phyloP scores from a whole-genome alignment of 1,140 invertebrate species.

The Nylanderia fulva region DNA sequence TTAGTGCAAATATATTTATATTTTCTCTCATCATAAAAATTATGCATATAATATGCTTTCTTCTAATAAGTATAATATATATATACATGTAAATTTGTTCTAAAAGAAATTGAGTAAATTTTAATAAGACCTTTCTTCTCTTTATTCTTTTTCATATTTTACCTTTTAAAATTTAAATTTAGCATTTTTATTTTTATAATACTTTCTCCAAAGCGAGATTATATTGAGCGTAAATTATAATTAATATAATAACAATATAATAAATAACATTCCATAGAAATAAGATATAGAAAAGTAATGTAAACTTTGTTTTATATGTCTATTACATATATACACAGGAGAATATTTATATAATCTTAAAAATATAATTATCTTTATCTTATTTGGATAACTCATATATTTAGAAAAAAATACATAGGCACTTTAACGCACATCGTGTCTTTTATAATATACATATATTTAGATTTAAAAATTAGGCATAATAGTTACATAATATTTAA shows the following conservation, averaged over 20 bases:
- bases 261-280: constrained; percentile 2
- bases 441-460: constrained; percentile 31
- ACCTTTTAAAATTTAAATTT: too few relatives aligned
- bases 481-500: not conserved
- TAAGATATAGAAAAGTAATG: not conserved
- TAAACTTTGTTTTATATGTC: not conserved
- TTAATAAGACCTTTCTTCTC: too few relatives aligned
- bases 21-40: too few relatives aligned
- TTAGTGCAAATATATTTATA: too few relatives aligned
- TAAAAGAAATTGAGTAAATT: too few relatives aligned
- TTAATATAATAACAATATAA: not conserved
- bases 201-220: not conserved
- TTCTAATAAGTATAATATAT: too few relatives aligned
- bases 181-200: not conserved
- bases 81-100: too few relatives aligned
- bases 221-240: constrained; percentile 20
- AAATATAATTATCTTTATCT: constrained; percentile 11
- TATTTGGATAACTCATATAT: constrained; percentile 14
- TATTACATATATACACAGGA: not conserved
- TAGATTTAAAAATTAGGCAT: constrained; percentile 15
- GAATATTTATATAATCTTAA: not conserved
- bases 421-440: constrained; percentile 44
- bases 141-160: too few relatives aligned
- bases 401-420: constrained; percentile 50
- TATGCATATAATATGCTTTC: too few relatives aligned